phyloP scores from a whole-genome alignment of 2,888 invertebrate species.

The Pediacus dermestoides region DNA sequence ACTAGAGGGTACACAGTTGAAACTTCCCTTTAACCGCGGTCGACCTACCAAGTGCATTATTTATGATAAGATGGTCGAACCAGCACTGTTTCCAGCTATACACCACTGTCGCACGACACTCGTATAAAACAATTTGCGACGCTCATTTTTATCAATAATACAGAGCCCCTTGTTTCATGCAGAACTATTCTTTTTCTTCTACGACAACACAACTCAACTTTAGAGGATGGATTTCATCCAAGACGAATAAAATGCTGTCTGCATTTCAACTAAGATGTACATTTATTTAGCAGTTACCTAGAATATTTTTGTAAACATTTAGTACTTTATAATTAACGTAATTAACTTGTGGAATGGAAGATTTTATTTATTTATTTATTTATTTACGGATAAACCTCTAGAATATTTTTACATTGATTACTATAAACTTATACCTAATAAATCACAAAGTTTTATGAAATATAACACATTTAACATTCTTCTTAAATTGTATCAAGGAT shows the following conservation, averaged over 20 bases:
- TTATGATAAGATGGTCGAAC: slow-evolving; percentile 41
- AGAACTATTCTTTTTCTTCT: slow-evolving; percentile 14
- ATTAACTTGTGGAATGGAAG: too few relatives aligned
- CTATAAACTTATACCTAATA: too few relatives aligned
- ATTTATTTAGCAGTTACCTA: too few relatives aligned
- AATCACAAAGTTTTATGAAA: too few relatives aligned
- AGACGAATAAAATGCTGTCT: slow-evolving; percentile 29
- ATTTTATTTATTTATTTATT: too few relatives aligned
- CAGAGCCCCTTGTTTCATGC: slow-evolving; percentile 41
- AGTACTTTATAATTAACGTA: too few relatives aligned
- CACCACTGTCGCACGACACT: slow-evolving; percentile 40
- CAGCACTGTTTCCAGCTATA: slow-evolving; percentile 7
- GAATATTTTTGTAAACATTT: too few relatives aligned
- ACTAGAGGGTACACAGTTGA: too few relatives aligned
- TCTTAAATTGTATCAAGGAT: too few relatives aligned
- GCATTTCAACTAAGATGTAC: slow-evolving; percentile 35
- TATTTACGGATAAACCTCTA: too few relatives aligned
- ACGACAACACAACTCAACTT: slow-evolving; percentile 7
- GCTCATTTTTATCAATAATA: slow-evolving; percentile 49
- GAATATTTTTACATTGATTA: too few relatives aligned
- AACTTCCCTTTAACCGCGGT: neutral
- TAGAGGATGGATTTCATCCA: slow-evolving; percentile 29
- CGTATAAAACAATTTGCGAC: slow-evolving; percentile 49
- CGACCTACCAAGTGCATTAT: slow-evolving; percentile 36
- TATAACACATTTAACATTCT: too few relatives aligned